phyloP scores from a whole-genome alignment of 2,888 invertebrate species.

The Drosophila buzzatii region DNA sequence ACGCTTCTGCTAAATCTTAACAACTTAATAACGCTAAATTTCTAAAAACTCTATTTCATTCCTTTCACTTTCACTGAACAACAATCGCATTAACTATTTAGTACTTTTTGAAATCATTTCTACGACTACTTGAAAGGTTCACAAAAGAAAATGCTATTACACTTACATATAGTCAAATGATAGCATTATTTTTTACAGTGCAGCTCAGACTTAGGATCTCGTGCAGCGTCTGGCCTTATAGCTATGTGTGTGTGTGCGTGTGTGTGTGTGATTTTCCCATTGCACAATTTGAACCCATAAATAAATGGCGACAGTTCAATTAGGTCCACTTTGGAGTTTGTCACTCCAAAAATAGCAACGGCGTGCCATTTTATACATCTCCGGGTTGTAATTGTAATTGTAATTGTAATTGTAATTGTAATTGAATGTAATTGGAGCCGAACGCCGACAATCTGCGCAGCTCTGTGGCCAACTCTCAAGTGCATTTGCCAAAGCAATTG shows the following conservation, averaged over 20 bases:
- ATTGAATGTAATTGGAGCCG: conserved; percentile 69
- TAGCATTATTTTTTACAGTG: conserved; percentile 4
- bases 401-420: conserved; percentile 33
- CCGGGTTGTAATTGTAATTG: conserved; percentile 15
- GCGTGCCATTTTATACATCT: conserved; percentile 17
- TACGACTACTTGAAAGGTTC: not conserved
- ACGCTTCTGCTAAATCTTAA: not conserved
- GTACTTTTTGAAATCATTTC: too few relatives aligned
- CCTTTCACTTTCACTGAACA: not conserved
- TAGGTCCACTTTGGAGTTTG: conserved; percentile 57
- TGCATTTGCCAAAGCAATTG: conserved; percentile 51
- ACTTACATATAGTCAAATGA: not conserved
- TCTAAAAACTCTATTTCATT: not conserved
- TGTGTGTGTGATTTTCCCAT: not conserved
- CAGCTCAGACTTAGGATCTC: not conserved
- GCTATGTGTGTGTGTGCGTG: not conserved
- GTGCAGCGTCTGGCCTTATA: not conserved
- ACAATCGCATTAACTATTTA: not conserved
- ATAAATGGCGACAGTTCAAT: conserved; percentile 58
- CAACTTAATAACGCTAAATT: too few relatives aligned
- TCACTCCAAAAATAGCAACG: conserved; percentile 60
- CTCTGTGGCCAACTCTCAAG: conserved; percentile 52
- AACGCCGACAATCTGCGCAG: conserved; percentile 22
- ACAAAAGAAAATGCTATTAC: not conserved
- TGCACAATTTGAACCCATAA: conserved; percentile 29